These are phyloP conservation scores for Glyptemys insculpta DNA, from an alignment of 2,797 vertebrate genomes.

Conservation along the genomic window DNA sequence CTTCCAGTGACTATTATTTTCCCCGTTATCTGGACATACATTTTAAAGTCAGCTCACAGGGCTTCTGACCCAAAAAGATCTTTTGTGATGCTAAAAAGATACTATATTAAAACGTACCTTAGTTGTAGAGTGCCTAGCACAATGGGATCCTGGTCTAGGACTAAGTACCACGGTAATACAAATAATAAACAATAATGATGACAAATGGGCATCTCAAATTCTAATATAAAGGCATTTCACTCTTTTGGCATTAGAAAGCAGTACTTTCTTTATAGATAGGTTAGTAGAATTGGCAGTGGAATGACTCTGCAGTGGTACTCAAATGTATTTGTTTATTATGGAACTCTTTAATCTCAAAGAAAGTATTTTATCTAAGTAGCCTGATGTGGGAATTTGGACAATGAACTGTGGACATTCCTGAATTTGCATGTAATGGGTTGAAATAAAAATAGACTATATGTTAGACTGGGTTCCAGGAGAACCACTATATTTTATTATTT, in stretches of 20 bases:
- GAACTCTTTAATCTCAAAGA: constrained; percentile 2
- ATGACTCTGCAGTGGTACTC: not conserved
- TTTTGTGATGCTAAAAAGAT: constrained; percentile 8
- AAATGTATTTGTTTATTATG: not conserved
- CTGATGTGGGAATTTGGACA: not conserved
- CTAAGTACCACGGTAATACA: not conserved
- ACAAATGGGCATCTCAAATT: not conserved
- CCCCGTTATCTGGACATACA: constrained; percentile 38
- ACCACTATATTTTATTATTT: not conserved
- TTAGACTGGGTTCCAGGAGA: constrained; percentile 23
- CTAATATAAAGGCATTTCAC: not conserved
- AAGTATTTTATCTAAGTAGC: not conserved
- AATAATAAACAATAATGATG: not conserved
- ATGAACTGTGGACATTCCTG: constrained; percentile 42
- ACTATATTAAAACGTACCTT: constrained; percentile 17
- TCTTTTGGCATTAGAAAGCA: not conserved
- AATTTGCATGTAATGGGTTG: constrained; percentile 18
- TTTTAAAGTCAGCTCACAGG: constrained; percentile 25
- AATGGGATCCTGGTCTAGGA: not conserved
- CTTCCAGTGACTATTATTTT: not conserved
- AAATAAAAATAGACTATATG: constrained; percentile 3
- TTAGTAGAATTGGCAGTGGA: not conserved
- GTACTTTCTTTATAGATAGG: not conserved
- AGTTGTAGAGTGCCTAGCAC: not conserved
- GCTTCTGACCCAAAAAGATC: constrained; percentile 26